Evolutionary conservation across 1,140 invertebrate genomes (phyloP), one percentile per base, ranked within the genome.

Genomic region (Acromyrmex echinatior): DNA sequence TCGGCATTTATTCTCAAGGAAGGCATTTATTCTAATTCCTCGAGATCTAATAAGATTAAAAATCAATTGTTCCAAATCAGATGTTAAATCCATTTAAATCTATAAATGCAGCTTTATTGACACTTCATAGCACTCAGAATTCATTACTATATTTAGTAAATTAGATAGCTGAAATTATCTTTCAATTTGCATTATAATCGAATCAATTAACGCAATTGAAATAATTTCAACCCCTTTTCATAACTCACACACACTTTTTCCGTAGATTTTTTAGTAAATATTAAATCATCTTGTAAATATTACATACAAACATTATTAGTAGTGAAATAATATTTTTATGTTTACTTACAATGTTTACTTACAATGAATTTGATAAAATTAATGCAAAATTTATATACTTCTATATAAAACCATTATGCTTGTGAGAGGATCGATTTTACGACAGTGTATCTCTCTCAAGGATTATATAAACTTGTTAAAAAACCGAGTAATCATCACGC

Each of bases 121-220:
- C 7, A 58, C 18, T 76, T 39, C 31, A 77, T 58, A 56, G n/a
- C 14, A 39, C 39, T 45, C 35, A 45, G 3, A 63, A 78, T 63
- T 28, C 4, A 21, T 14, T 56, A 18, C 1, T 62, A 16, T 25
- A 77, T 77, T 77, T 77, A 18, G 0, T 2, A 16, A 21, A 1
- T 45, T 63, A 63, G 39, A 49, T 79, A 49, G 25, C 7, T 51
- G 16, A 79, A 51, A 79, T 79, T 77, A 35, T 28, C 21, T 14
- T 76, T 76, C 18, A 49, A 31, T 79, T 3, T 49, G 10, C n/a
- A 16, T 35, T 65, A 0, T 65, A 25, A 65, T 18, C 56, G 6
- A 63, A 79, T 79, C 51, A 79, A 79, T 79, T 65, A 65, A 79
- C 18, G 5, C 60, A 21, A 31, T 65, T 78, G 39, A 65, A 79